Conservation (phyloP, 2,113 vertebrate species). For the Pogona vitticeps region DNA sequence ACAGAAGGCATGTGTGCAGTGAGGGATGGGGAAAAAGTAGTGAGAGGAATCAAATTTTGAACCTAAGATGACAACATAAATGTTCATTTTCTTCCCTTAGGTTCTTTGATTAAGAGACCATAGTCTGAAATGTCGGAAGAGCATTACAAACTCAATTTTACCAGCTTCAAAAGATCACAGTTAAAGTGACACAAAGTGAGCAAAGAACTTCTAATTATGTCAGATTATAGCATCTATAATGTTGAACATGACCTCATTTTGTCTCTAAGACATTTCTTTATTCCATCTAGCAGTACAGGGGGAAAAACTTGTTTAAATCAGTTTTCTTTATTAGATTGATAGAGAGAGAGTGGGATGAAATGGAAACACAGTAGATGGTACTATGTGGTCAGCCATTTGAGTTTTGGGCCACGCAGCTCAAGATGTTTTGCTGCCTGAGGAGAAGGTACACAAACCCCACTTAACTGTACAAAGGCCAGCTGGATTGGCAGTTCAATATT, state of each 20-base stretch:
- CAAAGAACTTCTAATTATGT: slow-evolving; percentile 51
- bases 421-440: too few relatives aligned
- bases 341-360: slow-evolving; percentile 2
- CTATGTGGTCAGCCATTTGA: slow-evolving; percentile 9
- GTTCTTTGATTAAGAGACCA: slow-evolving; percentile 58
- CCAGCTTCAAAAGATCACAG: slow-evolving; percentile 38
- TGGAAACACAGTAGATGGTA: background rate
- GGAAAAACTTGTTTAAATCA: slow-evolving; percentile 34
- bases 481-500: too few relatives aligned
- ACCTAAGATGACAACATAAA: slow-evolving; percentile 44
- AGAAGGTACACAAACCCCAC: too few relatives aligned
- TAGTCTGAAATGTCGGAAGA: slow-evolving; percentile 42
- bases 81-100: slow-evolving; percentile 48
- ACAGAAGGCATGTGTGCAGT: background rate
- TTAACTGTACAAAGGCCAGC: too few relatives aligned
- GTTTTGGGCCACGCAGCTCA: background rate
- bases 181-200: slow-evolving; percentile 37
- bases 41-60: slow-evolving; percentile 37
- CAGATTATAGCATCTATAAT: slow-evolving; percentile 63
- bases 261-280: slow-evolving; percentile 37
- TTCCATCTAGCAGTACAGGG: slow-evolving; percentile 24
- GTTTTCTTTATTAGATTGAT: slow-evolving; percentile 34
- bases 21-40: slow-evolving; percentile 25
- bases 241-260: slow-evolving; percentile 57
- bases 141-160: slow-evolving; percentile 47